Evolutionary conservation across 2,888 invertebrate species (phyloP), one percentile per base, ranked within the genome.

Genomic region (Ennomos erosarius): DNA sequence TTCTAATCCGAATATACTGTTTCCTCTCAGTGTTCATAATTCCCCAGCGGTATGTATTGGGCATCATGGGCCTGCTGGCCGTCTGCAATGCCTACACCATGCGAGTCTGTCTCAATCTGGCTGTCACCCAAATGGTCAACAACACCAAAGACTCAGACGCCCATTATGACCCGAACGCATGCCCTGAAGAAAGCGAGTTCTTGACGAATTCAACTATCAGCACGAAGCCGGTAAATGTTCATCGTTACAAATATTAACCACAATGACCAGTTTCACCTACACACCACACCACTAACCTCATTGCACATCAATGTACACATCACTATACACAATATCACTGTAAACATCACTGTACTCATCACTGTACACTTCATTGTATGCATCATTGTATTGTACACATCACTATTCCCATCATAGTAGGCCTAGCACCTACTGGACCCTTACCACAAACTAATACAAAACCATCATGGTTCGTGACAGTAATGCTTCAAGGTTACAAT

Each of bases 31-130:
- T 91, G 79, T 94, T 94, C 82, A 61, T 94, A 76, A 93, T 95
- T 71, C 95, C 95, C 47, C 96, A 96, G 88, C 93, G 96, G 73
- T 95, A 95, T 80, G 93, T 96, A 73, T 85, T 96, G 72, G 94
- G 95, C 70, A 93, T 96, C 64, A 96, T 96, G 96, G 95, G 96
- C n/a, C 93, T 96, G 73, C 78, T 95, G 69, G 96, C 95, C 8
- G 93, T 96, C n/a, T 93, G 95, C 80, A 95, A 95, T 78, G 96
- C 96, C n/a, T 96, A 96, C 76, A 95, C 95, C 40, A 95, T 96
- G 95, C 92, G 96, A 9, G 94, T 95, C 1, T 95, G 95, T 62
- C 92, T 96, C 49, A 95, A 95, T 65, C 93, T 95, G 51, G 95
- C 95, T 5, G 95, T 96, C 59, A 95, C 95, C 0, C 94, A 95